Evolutionary conservation across 2,113 vertebrate genomes (phyloP).

Genomic region (Oryzias celebensis): DNA sequence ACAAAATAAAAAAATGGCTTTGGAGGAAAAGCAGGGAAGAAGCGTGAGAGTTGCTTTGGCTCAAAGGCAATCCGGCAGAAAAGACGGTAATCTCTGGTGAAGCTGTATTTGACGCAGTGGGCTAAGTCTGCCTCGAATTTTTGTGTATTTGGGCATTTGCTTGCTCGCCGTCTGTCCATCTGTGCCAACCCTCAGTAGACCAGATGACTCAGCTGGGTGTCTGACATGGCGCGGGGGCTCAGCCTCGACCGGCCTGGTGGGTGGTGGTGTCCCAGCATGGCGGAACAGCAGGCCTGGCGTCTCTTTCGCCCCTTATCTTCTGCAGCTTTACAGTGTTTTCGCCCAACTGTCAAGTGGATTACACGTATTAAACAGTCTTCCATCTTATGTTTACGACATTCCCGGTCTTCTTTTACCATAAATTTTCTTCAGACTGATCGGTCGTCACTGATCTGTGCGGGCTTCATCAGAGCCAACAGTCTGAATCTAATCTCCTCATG

Average conservation of each 20-base stretch:
- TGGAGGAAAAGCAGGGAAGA: too few relatives aligned
- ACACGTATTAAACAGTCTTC: constrained; percentile 11
- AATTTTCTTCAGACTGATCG: constrained; percentile 25
- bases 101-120: constrained; percentile 2
- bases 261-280: constrained; percentile 41
- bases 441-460: constrained; percentile 58
- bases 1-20: too few relatives aligned
- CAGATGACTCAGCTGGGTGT: constrained; percentile 54
- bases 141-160: constrained; percentile 27
- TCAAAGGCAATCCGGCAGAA: neutral
- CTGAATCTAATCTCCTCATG: constrained; percentile 66
- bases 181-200: constrained; percentile 34
- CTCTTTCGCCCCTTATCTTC: constrained; percentile 20
- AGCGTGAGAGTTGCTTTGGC: neutral
- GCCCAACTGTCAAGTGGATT: constrained; percentile 31
- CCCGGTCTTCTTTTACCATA: too few relatives aligned
- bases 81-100: constrained; percentile 24
- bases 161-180: constrained; percentile 44
- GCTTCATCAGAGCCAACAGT: constrained; percentile 69
- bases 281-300: constrained; percentile 44
- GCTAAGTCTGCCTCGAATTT: neutral
- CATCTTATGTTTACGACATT: too few relatives aligned
- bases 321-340: constrained; percentile 25
- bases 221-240: constrained; percentile 54
- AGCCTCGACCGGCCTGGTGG: constrained; percentile 53